These are phyloP conservation scores for Epistrophe eligans DNA, from an alignment of 2,888 invertebrate species.

Conservation along the genomic window DNA sequence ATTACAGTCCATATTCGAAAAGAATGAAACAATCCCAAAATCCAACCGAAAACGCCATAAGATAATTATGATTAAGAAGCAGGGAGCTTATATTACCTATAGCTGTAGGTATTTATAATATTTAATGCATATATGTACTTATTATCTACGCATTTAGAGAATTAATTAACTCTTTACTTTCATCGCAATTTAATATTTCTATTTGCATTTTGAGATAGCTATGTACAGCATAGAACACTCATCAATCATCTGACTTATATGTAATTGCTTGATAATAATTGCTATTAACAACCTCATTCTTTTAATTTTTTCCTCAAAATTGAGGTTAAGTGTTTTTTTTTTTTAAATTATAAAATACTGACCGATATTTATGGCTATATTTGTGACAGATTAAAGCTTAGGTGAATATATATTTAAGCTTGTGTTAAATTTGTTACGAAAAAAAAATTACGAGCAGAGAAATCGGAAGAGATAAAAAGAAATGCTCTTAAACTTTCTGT, in stretches of 20 bases:
- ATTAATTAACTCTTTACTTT: neutral
- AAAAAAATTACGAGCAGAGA: neutral
- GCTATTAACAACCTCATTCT: neutral
- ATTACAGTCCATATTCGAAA: too few species aligned
- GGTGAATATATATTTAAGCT: conserved; percentile 8
- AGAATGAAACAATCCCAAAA: too few species aligned
- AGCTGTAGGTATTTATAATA: too few species aligned
- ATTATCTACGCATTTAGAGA: neutral
- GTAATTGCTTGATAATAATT: neutral
- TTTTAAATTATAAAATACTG: conserved; percentile 40
- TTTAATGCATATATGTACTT: too few species aligned
- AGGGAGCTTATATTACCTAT: too few species aligned
- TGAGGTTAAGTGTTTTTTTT: conserved; percentile 59
- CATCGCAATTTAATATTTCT: neutral
- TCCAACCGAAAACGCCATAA: too few species aligned
- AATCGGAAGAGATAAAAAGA: neutral
- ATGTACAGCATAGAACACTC: neutral
- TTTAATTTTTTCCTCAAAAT: conserved; percentile 14
- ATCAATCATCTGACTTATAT: conserved; percentile 6
- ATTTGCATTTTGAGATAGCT: neutral
- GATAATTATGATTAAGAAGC: too few species aligned
- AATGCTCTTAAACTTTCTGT: neutral
- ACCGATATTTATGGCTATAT: conserved; percentile 23
- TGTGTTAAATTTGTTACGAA: conserved; percentile 18
- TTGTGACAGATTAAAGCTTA: neutral